A percentile compares a stretch with the other conserved stretches of the same genome.
Evolutionary conservation across 2,797 vertebrate species (phyloP).

Genomic region (Danionella dracula): DNA sequence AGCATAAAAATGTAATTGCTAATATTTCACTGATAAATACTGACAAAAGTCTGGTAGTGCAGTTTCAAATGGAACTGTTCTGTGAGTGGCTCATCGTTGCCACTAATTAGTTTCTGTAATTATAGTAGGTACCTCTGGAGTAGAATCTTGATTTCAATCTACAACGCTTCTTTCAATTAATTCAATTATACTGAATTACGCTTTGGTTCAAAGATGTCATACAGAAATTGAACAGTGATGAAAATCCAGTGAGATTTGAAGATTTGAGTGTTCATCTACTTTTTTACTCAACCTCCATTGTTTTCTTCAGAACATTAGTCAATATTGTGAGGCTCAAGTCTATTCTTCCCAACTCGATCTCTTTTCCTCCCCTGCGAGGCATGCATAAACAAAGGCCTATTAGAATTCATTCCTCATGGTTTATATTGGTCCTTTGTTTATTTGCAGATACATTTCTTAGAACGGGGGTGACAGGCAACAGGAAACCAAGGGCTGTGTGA

Average conservation of each 20-base stretch:
- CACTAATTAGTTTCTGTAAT: not conserved
- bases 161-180: not conserved
- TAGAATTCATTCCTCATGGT: not conserved
- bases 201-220: not conserved
- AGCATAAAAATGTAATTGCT: too few relatives aligned
- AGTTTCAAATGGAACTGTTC: too few relatives aligned
- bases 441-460: conserved; percentile 28
- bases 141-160: not conserved
- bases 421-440: conserved; percentile 43
- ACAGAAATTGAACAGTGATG: too few relatives aligned
- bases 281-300: conserved; percentile 1
- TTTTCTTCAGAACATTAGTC: conserved; percentile 22
- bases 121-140: not conserved
- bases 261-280: too few relatives aligned
- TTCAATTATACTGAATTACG: not conserved
- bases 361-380: not conserved
- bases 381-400: not conserved
- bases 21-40: too few relatives aligned
- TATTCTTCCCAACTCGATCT: not conserved
- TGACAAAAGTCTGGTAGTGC: too few relatives aligned
- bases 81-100: too few relatives aligned
- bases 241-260: not conserved
- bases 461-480: conserved; percentile 22
- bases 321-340: not conserved
- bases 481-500: conserved; percentile 53